A percentile compares a stretch with the other conserved stretches of the same genome.
These are phyloP conservation scores for Dasypus novemcinctus DNA, from an alignment of 2,113 vertebrate genomes.

Conservation along the genomic window DNA sequence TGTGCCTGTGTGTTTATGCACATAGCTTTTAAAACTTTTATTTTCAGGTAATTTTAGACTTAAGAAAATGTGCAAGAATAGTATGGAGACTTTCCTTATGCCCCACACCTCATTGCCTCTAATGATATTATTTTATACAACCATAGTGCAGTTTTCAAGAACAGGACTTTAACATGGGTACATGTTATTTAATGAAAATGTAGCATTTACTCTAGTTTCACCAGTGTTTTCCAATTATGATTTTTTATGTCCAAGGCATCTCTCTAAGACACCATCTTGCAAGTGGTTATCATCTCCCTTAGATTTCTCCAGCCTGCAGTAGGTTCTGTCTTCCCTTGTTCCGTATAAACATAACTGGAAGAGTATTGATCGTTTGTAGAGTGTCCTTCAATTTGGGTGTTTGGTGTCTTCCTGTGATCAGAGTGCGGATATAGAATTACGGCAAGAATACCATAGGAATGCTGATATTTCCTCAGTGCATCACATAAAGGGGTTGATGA, in stretches of 20 bases:
- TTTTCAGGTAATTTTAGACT: background rate
- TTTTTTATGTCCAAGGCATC: background rate
- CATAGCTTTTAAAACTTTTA: background rate
- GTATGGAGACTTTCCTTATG: background rate
- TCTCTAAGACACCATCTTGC: background rate
- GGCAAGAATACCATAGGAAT: background rate
- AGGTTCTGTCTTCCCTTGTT: background rate
- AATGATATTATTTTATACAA: background rate
- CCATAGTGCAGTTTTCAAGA: background rate
- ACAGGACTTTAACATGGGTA: background rate
- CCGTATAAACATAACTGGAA: background rate
- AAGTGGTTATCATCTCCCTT: background rate
- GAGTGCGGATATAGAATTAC: background rate
- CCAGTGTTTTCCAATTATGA: background rate
- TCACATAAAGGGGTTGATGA: background rate
- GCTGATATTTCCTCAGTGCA: background rate
- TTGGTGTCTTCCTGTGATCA: background rate
- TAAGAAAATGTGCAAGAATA: background rate
- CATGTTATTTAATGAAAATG: background rate
- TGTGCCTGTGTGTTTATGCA: background rate
- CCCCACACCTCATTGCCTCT: background rate
- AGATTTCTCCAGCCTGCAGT: background rate
- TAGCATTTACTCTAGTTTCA: background rate
- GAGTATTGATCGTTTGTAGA: background rate
- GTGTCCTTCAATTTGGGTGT: background rate